Percentiles rank a stretch among this genome's conserved stretches.
These are phyloP conservation scores for Epirrhoe tristata DNA, from an alignment of 2,888 invertebrate genomes.

Conservation along the genomic window DNA sequence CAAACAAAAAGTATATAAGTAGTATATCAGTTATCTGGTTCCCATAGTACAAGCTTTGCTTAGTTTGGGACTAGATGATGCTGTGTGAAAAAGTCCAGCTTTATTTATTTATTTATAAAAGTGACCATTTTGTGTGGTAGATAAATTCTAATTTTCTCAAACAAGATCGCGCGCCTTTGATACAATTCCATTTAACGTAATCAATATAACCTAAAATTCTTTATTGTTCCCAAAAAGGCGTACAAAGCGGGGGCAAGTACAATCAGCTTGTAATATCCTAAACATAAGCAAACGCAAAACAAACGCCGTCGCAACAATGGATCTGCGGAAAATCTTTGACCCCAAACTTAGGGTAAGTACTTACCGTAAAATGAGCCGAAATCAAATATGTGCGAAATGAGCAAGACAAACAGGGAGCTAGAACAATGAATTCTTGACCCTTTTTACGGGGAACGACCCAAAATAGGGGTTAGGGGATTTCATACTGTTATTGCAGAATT, in stretches of 20 bases:
- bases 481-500: constrained; percentile 19
- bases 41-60: no score
- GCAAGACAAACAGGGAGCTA: constrained; percentile 73
- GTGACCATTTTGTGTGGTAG: no score
- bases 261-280: constrained; percentile 33
- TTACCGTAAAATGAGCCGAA: constrained; percentile 61
- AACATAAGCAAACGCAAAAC: constrained; percentile 39
- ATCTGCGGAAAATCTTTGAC: constrained; percentile 65
- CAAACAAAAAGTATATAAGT: no score
- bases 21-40: no score
- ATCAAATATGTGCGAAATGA: constrained; percentile 77
- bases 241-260: constrained; percentile 32
- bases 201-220: constrained; percentile 5
- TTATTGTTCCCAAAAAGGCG: constrained; percentile 29
- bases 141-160: no score
- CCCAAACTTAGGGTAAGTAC: constrained; percentile 52
- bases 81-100: no score
- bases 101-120: no score
- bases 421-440: constrained; percentile 70
- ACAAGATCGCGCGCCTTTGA: no score
- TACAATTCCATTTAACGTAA: no score
- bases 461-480: constrained; percentile 16
- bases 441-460: constrained; percentile 47
- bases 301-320: constrained; percentile 46
- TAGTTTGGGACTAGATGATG: no score